Evolutionary conservation across 2,888 invertebrate genomes (phyloP).

Genomic region (Proisotoma minuta): DNA sequence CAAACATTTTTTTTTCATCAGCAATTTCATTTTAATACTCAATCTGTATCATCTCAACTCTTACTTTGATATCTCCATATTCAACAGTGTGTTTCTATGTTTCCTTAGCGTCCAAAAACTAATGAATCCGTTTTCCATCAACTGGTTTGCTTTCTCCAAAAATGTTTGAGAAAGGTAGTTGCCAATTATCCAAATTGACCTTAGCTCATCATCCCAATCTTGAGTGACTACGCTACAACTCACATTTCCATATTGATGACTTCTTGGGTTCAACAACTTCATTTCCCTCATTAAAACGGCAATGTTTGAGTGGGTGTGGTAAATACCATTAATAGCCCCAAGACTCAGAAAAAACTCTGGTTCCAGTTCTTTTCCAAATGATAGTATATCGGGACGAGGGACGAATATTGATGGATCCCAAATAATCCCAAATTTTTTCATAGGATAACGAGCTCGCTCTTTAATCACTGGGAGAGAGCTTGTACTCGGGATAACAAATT

Average conservation of each 20-base stretch:
- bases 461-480: neutral
- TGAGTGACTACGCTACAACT: neutral
- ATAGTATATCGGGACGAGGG: neutral
- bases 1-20: no score
- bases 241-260: constrained; percentile 3
- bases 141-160: neutral
- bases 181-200: neutral
- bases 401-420: neutral
- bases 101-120: neutral
- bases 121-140: neutral
- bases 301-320: neutral
- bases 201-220: neutral
- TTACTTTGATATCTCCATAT: neutral
- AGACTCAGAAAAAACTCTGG: neutral
- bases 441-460: neutral
- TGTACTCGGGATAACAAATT: neutral
- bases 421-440: neutral
- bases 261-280: neutral
- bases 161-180: neutral
- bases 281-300: neutral
- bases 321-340: neutral
- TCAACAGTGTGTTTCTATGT: neutral
- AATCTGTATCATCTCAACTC: no score
- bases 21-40: no score
- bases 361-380: neutral